Conservation (phyloP, 2,113 vertebrate species). For the Edolisoma coerulescens region DNA sequence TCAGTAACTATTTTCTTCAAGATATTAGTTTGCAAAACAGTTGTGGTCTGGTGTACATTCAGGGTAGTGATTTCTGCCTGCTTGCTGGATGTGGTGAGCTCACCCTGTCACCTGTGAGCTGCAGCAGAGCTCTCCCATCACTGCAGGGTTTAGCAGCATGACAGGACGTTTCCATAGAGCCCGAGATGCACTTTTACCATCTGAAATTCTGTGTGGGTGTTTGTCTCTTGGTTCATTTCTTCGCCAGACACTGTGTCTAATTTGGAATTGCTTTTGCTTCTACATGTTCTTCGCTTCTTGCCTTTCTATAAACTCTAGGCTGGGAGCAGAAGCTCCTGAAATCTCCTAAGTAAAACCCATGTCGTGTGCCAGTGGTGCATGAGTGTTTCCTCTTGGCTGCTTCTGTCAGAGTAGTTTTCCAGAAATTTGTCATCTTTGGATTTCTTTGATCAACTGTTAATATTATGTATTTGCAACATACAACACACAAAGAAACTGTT, state of each 20-base stretch:
- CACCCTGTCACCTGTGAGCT: background rate
- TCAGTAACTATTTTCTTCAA: slow-evolving; percentile 14
- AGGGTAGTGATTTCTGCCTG: background rate
- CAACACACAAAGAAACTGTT: background rate
- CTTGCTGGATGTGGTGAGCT: background rate
- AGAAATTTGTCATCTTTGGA: background rate
- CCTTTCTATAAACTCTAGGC: background rate
- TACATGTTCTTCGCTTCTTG: background rate
- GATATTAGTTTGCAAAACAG: slow-evolving; percentile 22
- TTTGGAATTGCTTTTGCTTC: background rate
- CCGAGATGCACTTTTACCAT: background rate
- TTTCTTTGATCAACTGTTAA: background rate
- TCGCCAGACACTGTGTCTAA: background rate
- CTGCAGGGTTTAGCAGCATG: background rate
- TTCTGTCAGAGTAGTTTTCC: background rate
- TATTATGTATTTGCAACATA: background rate
- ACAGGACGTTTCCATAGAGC: background rate
- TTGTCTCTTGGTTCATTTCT: background rate
- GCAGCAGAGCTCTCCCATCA: background rate
- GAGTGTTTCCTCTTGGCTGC: background rate
- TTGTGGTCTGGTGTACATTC: background rate
- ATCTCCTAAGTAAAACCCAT: background rate
- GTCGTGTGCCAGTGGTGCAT: background rate
- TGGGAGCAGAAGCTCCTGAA: background rate
- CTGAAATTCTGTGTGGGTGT: background rate